phyloP scores from a whole-genome alignment of 2,888 invertebrate genomes.

The Zhuqinia jingwanae region DNA sequence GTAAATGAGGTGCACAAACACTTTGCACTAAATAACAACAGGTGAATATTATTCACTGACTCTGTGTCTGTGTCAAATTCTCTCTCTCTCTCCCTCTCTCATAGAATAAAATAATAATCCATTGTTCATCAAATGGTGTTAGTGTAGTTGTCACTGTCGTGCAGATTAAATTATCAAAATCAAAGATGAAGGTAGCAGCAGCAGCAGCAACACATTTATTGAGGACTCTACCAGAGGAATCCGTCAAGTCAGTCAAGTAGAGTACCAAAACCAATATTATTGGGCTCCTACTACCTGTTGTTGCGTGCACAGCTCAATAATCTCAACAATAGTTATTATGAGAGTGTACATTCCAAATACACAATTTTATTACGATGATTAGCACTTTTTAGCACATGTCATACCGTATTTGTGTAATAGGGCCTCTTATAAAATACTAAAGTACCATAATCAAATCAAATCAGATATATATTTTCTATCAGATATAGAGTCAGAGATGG shows the following conservation, averaged over 20 bases:
- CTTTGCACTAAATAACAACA: slow-evolving; percentile 24
- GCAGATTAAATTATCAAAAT: slow-evolving; percentile 57
- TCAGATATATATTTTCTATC: background rate
- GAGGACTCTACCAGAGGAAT: background rate
- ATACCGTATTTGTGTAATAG: slow-evolving; percentile 41
- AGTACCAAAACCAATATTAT: background rate
- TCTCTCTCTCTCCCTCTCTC: background rate
- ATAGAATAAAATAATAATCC: background rate
- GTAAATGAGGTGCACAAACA: slow-evolving; percentile 33
- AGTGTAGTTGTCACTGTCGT: slow-evolving; percentile 44
- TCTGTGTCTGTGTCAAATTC: background rate
- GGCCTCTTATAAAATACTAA: background rate
- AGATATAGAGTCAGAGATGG: background rate
- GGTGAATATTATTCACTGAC: slow-evolving; percentile 13
- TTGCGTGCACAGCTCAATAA: background rate
- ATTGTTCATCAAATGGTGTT: slow-evolving; percentile 23
- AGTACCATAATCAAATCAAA: background rate
- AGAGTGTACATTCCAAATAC: background rate
- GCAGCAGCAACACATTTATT: background rate
- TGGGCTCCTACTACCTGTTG: background rate
- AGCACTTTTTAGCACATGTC: slow-evolving; percentile 47
- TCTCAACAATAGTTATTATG: slow-evolving; percentile 20
- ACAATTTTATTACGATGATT: slow-evolving; percentile 19
- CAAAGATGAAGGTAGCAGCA: slow-evolving; percentile 45
- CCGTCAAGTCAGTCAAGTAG: background rate